phyloP scores from a whole-genome alignment of 37 sponge, comb jelly and placozoan genomes.

The Ianthella basta region DNA sequence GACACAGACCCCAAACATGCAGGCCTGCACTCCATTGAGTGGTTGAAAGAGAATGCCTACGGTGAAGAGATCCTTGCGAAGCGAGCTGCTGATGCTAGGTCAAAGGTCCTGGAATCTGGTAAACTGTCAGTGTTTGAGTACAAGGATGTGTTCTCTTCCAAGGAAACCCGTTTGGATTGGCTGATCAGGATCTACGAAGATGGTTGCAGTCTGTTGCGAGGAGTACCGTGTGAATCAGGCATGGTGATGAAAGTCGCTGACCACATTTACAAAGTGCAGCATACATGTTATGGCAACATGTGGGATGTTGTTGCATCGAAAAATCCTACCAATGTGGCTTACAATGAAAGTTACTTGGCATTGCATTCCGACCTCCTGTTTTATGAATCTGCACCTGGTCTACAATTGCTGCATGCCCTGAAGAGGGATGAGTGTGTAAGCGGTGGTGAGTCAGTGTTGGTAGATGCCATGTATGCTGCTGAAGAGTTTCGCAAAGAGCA shows the following conservation, averaged over 20 bases:
- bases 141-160: neutral
- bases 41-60: slow-evolving; percentile 27
- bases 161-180: slow-evolving; percentile 4
- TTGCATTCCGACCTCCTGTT: neutral
- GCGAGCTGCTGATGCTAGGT: slow-evolving; percentile 1
- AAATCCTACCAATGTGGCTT: neutral
- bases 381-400: slow-evolving; percentile 3
- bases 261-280: neutral
- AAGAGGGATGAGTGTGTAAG: slow-evolving; percentile 52
- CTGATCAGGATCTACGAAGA: slow-evolving; percentile 7
- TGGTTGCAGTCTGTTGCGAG: neutral
- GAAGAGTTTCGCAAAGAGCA: slow-evolving; percentile 56
- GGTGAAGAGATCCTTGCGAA: slow-evolving; percentile 7
- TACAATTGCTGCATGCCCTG: neutral
- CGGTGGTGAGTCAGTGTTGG: slow-evolving; percentile 64
- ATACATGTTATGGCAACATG: neutral
- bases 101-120: neutral
- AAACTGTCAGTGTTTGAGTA: slow-evolving; percentile 12
- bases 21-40: neutral
- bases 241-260: neutral
- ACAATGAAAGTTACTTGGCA: neutral
- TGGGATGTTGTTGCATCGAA: neutral
- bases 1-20: neutral
- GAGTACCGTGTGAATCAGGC: neutral
- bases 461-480: slow-evolving; percentile 56